Base-by-base conservation (phyloP, 2,888 invertebrate species). In the Chalcis sispes region DNA sequence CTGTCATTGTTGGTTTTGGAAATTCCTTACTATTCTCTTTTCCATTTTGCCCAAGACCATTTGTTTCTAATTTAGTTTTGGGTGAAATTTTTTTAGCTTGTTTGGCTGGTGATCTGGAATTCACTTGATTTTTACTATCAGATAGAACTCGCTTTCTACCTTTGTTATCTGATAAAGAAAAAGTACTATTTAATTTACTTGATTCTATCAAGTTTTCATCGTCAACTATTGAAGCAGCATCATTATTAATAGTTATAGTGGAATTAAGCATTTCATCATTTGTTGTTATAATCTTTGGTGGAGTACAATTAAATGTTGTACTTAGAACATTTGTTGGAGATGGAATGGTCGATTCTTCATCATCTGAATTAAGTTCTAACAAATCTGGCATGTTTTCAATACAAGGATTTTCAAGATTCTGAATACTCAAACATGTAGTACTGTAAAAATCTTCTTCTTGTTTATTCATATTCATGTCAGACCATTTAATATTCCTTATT, bases 401-500 rank as follows among this genome's bases (percentile, higher is more conserved):
- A 1, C 83, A 59, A 0, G 88, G 87, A 75, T 85, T 81, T 2
- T 79, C 76, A 20, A 86, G 75, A 10, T 82, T 79, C 23, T 84
- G 61, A 25, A 83, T 77, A 27, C 85, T 85, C 2, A 88, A 79
- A 32, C 83, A 83, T 0, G 84, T 86, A 15, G 87, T 80, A 29
- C 77, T 83, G 46, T 86, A 85, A 66, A 86, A 86, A 72, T 85
- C 84, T 66, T 87, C 85, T 7, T 83, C 85, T 5, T 83, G 79
- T 48, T 82, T 83, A 5, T 81, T 73, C 27, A 79, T 73, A 13
- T 89, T 89, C 48, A 87, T 87, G 79, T 92, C 92, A 0, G 90
- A 90, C 92, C 93, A 94, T 13, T 91, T 90, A 15, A 94, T 92
- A 32, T 90, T 90, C 82, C 91, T 91, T 0, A 91, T 90, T 0